A percentile compares a stretch with the other conserved stretches of the same genome.
These are phyloP conservation scores for Tachycineta bicolor DNA, from an alignment of 2,113 vertebrate genomes.

Conservation along the genomic window DNA sequence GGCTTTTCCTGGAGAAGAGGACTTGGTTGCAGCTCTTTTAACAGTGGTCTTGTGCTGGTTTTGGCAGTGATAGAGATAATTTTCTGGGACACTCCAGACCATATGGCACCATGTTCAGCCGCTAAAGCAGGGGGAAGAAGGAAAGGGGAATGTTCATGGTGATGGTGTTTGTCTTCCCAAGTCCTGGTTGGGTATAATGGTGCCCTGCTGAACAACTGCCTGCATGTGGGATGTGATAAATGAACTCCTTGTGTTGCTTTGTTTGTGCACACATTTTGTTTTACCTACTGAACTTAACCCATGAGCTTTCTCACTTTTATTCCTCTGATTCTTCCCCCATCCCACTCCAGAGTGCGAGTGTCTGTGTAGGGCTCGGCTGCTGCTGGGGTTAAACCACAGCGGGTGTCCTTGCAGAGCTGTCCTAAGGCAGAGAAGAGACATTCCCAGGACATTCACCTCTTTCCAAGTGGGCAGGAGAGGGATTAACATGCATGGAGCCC, in stretches of 20 bases:
- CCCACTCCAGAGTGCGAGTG: background rate
- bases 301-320: background rate
- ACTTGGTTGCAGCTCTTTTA: background rate
- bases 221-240: background rate
- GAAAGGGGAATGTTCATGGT: background rate
- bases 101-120: no score
- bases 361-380: background rate
- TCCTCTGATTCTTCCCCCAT: background rate
- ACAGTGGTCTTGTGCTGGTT: background rate
- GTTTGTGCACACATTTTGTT: background rate
- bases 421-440: background rate
- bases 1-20: background rate
- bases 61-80: background rate
- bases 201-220: background rate
- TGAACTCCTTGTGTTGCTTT: background rate
- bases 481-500: background rate
- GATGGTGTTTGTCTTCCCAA: background rate
- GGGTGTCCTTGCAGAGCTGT: background rate
- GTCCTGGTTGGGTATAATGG: fast-evolving
- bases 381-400: background rate
- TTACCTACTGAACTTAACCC: background rate
- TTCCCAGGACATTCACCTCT: background rate
- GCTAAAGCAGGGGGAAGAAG: background rate
- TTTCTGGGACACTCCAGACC: background rate
- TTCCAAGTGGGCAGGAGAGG: background rate